Conservation (phyloP, 2,113 vertebrate species). For the Vulpes lagopus region DNA sequence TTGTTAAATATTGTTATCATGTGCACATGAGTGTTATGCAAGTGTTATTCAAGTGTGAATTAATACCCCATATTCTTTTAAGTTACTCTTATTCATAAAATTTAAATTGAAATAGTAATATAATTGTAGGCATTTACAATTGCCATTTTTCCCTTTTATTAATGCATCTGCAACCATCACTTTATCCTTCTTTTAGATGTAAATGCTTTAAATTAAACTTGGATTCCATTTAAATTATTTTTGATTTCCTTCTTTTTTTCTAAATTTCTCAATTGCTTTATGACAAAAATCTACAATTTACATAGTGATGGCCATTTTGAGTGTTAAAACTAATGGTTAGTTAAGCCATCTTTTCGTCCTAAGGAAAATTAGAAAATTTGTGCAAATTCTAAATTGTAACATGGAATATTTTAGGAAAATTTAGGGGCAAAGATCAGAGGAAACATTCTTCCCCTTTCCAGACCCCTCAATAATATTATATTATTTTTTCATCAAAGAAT, state of each 20-base stretch:
- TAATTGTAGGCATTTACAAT: constrained; percentile 39
- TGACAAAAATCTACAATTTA: constrained; percentile 5
- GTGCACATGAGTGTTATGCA: neutral
- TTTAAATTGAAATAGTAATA: constrained; percentile 18
- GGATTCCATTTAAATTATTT: constrained; percentile 50
- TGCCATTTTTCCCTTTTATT: constrained; percentile 30
- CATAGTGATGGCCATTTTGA: constrained; percentile 12
- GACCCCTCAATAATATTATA: neutral
- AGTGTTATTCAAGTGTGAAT: neutral
- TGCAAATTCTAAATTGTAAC: neutral
- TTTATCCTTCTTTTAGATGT: constrained; percentile 33
- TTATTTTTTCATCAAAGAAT: neutral
- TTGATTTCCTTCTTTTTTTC: constrained; percentile 30
- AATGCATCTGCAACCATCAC: neutral
- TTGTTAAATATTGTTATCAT: constrained; percentile 38
- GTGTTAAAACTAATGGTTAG: constrained; percentile 30
- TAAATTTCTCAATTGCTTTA: constrained; percentile 42
- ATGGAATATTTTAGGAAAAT: neutral
- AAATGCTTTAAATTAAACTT: constrained; percentile 61
- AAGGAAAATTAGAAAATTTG: constrained; percentile 15
- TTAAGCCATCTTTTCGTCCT: constrained; percentile 48
- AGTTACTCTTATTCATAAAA: constrained; percentile 22
- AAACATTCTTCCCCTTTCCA: neutral
- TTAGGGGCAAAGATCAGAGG: neutral
- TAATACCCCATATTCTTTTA: neutral